phyloP scores from a whole-genome alignment of 2,888 invertebrate species.

The Oegoconia quadripuncta region DNA sequence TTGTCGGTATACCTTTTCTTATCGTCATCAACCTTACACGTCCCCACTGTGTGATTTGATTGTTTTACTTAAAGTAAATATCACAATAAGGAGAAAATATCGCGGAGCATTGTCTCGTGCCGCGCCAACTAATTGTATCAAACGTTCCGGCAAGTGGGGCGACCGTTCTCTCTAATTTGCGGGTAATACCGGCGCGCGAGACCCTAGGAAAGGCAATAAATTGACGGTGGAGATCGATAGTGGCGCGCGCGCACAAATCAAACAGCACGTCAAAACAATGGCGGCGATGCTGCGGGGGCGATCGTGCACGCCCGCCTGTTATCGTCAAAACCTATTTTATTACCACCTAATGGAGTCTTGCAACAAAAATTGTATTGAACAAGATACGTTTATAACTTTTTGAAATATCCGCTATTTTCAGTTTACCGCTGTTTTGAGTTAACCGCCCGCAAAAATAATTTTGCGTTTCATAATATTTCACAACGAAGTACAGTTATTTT shows the following conservation, averaged over 20 bases:
- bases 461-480: no score
- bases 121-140: constrained; percentile 38
- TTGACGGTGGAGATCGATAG: constrained; percentile 59
- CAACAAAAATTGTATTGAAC: not conserved
- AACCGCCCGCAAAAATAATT: no score
- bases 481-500: no score
- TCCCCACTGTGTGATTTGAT: not conserved
- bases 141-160: constrained; percentile 42
- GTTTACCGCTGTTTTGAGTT: no score
- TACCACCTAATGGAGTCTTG: constrained; percentile 11
- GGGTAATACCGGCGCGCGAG: constrained; percentile 41
- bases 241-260: constrained; percentile 67
- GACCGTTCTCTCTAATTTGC: constrained; percentile 56
- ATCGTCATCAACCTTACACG: no score
- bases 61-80: not conserved
- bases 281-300: constrained; percentile 62
- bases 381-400: not conserved
- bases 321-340: constrained; percentile 43
- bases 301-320: constrained; percentile 60
- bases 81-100: not conserved
- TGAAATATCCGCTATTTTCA: no score
- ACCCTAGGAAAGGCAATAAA: constrained; percentile 63
- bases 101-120: constrained; percentile 3
- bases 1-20: no score
- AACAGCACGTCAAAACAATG: constrained; percentile 66